Conservation (phyloP, 2,888 invertebrate species). For the Reticulitermes lucifugus region DNA sequence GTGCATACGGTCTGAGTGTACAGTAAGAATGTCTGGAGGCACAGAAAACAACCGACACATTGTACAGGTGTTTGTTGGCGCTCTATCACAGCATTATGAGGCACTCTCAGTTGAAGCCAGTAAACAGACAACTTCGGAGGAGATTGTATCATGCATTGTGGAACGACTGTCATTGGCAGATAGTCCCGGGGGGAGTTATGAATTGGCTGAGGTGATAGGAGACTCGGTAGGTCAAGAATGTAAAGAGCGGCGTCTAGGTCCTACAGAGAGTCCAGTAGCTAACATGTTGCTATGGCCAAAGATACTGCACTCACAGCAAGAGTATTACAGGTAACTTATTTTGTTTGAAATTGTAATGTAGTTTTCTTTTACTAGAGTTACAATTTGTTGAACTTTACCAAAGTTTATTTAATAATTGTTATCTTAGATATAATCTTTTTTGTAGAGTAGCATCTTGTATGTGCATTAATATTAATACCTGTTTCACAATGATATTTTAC, state of each 20-base stretch:
- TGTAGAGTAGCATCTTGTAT: no score
- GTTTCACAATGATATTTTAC: no score
- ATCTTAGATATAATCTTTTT: no score
- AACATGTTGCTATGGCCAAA: conserved; percentile 87
- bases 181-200: conserved; percentile 74
- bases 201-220: conserved; percentile 89
- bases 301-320: conserved; percentile 65
- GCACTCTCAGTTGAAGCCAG: conserved; percentile 91
- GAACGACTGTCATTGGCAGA: conserved; percentile 75
- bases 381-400: no score
- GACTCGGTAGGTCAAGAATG: conserved; percentile 90
- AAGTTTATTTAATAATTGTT: no score
- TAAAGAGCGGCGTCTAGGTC: conserved; percentile 89
- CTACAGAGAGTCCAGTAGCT: conserved; percentile 83
- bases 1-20: conserved; percentile 13
- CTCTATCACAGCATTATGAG: conserved; percentile 88
- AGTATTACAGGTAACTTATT: conserved; percentile 63
- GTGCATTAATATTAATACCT: no score
- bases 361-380: no score
- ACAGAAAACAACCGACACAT: conserved; percentile 75
- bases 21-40: conserved; percentile 48
- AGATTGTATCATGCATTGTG: conserved; percentile 90
- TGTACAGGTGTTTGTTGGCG: conserved; percentile 90
- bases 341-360: no score
- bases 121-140: conserved; percentile 91